phyloP scores from a whole-genome alignment of 2,888 invertebrate species.

The Eupithecia pulchellata region DNA sequence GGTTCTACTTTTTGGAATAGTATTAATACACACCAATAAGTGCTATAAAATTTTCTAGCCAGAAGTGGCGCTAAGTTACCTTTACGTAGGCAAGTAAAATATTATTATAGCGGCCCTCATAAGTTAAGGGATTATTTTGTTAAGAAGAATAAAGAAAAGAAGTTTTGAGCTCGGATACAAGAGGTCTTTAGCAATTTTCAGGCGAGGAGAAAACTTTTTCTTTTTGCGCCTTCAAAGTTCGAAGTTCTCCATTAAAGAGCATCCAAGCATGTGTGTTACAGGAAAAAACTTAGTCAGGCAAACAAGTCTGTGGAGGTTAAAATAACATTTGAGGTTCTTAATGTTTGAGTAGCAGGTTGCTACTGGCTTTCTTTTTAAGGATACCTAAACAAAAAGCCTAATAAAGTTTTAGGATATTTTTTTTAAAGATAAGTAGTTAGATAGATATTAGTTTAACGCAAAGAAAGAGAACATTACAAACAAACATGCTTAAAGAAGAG shows the following conservation, averaged over 20 bases:
- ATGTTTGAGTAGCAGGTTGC: not conserved
- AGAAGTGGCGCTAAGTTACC: conserved; percentile 1
- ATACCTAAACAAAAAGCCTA: too few relatives aligned
- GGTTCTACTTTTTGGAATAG: too few relatives aligned
- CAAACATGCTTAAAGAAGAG: too few relatives aligned
- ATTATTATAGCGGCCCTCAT: conserved; percentile 45
- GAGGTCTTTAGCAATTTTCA: conserved; percentile 66
- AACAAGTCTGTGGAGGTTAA: conserved; percentile 71
- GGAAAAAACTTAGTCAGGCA: conserved; percentile 66
- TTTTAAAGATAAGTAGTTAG: too few relatives aligned
- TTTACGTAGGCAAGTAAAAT: conserved; percentile 29
- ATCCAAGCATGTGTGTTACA: conserved; percentile 74
- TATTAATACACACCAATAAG: too few relatives aligned
- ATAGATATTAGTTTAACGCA: too few relatives aligned
- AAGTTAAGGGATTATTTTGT: conserved; percentile 54
- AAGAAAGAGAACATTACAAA: too few relatives aligned
- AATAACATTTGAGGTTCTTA: conserved; percentile 43
- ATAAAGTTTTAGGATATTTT: too few relatives aligned
- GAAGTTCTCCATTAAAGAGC: conserved; percentile 75
- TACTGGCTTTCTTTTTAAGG: too few relatives aligned
- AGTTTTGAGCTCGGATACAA: conserved; percentile 60
- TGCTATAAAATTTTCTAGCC: too few relatives aligned
- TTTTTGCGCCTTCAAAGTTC: conserved; percentile 47
- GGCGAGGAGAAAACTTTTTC: conserved; percentile 58
- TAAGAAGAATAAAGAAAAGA: conserved; percentile 51